Evolutionary conservation across 2,888 invertebrate genomes (phyloP), one percentile per base, ranked within the genome.

Genomic region (Tenthredo livida): DNA sequence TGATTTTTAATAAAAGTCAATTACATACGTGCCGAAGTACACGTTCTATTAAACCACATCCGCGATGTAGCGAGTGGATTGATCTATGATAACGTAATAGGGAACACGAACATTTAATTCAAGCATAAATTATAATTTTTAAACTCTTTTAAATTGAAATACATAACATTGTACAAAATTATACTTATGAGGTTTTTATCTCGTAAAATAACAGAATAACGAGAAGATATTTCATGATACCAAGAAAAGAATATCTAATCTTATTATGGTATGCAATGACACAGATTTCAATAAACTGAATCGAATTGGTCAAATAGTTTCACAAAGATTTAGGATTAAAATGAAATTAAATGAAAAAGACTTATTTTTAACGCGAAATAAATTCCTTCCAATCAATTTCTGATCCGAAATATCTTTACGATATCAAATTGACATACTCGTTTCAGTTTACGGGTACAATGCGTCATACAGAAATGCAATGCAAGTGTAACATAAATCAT

Each of bases 51-150:
- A 4, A 67, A 33, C 17, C 15, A 37, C 43, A 15, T 7, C 47
- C 58, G 6, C 65, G 17, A 82, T 40, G 17, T 61, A 61, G 61
- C 50, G 37, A 82, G 25, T 82, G 33, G 29, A 82, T 61, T 25
- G 61, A 82, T 54, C 58, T 37, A 54, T 82, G 65, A 65, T 65
- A 37, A 43, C 33, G 29, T n/a, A 29, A 25, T 61, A 33, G 17
- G 7, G 37, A 67, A 67, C 83, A 50, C 83, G 82, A 65, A 83
- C 61, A 67, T 43, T 61, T 37, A 47, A 83, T 67, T 67, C 61
- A 15, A 58, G 80, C 25, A 61, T 25, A 43, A 83, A 83, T 58
- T 43, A 73, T 43, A 21, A 21, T 73, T 73, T 40, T 73, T 73
- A 21, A 73, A 40, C 73, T 43, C 47, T 43, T 21, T 2, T 6